These are phyloP conservation scores for Nemoura dubitans DNA, from an alignment of 2,888 invertebrate species.

Conservation along the genomic window DNA sequence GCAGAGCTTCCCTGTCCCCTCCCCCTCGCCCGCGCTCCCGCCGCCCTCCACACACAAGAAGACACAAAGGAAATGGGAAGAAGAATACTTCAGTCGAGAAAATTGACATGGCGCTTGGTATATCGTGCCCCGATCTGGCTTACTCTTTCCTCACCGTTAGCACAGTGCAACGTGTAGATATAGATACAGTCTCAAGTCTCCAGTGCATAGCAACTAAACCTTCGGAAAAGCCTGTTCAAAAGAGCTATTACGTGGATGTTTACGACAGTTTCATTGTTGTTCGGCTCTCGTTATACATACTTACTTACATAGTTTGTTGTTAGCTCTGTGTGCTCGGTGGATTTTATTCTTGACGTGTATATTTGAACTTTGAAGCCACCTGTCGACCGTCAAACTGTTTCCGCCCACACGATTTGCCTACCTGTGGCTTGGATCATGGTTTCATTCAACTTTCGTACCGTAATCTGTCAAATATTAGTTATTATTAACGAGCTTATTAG, in stretches of 20 bases:
- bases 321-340: neutral
- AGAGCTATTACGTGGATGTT: conserved; percentile 7
- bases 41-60: neutral
- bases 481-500: conserved; percentile 5
- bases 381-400: neutral
- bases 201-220: neutral
- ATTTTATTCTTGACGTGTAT: neutral
- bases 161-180: neutral
- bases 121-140: neutral
- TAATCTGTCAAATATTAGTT: conserved; percentile 1
- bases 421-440: neutral
- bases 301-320: neutral
- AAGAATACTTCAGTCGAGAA: neutral
- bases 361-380: conserved; percentile 4
- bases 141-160: neutral
- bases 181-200: neutral
- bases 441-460: neutral
- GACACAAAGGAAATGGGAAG: conserved; percentile 12
- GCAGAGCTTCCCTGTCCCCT: neutral
- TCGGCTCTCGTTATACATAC: neutral
- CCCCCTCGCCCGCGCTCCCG: neutral
- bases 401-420: neutral
- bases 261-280: conserved; percentile 2
- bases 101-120: conserved; percentile 12
- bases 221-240: neutral